Conservation (phyloP, 2,797 vertebrate genomes). For the Buceros bicornis region DNA sequence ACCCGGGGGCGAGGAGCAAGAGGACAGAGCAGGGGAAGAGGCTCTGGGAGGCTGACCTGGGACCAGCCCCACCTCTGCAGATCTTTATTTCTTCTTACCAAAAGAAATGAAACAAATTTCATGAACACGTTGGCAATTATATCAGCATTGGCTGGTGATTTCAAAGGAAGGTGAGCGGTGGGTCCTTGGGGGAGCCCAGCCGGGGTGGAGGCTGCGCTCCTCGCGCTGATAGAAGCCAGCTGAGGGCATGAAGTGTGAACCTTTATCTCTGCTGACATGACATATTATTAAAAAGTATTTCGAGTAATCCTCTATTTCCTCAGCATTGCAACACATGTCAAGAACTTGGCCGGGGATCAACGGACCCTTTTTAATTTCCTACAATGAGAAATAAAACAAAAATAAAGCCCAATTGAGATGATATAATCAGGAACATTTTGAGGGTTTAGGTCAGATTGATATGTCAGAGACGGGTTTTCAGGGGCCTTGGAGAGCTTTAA, state of each 20-base stretch:
- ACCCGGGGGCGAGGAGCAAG: fast-evolving
- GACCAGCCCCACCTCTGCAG: not conserved
- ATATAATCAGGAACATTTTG: conserved; percentile 75
- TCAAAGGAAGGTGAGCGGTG: not conserved
- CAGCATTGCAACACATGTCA: conserved; percentile 65
- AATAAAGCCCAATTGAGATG: conserved; percentile 45
- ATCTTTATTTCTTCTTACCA: not conserved
- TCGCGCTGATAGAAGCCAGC: conserved; percentile 61
- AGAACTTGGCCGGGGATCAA: conserved; percentile 68
- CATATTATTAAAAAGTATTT: conserved; percentile 76
- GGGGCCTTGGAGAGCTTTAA: conserved; percentile 49
- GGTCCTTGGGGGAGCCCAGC: not conserved
- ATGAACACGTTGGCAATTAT: not conserved
- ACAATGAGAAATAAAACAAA: conserved; percentile 68
- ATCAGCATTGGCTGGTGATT: not conserved
- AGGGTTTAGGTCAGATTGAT: conserved; percentile 61
- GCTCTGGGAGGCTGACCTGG: not conserved
- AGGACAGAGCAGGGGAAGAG: not conserved
- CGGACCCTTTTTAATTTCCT: conserved; percentile 71
- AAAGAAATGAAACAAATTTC: not conserved
- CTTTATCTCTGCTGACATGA: conserved; percentile 72
- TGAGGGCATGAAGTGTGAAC: conserved; percentile 37
- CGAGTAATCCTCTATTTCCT: conserved; percentile 74
- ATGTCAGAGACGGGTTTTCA: conserved; percentile 24
- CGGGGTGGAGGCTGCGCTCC: not conserved